Evolutionary conservation across 2,797 vertebrate species (phyloP), one percentile per base, ranked within the genome.

Genomic region (Crypturellus tataupa): DNA sequence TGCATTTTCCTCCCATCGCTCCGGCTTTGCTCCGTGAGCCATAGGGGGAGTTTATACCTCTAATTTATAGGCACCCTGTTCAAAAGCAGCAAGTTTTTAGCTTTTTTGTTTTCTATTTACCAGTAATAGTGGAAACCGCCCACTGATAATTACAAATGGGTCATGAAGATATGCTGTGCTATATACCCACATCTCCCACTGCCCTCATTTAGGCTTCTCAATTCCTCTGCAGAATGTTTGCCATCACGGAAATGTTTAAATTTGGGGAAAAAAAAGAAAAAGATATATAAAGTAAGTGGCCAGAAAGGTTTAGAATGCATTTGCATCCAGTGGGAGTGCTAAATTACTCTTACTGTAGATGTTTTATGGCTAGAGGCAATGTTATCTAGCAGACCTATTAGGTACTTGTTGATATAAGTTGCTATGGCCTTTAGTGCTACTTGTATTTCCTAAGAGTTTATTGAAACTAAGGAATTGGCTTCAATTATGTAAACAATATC

Each of bases 401-500:
- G 70, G 40, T 64, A 24, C 67, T 70, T 64, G 51, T 51, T 77
- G 70, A 21, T 89, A 58, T 44, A 46, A 89, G 82, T 85, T 77
- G 35, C 62, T 80, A 1, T 5, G n/a, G 19, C 78, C 47, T 82
- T 85, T 71, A 82, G 40, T 0, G 4, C 15, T 29, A n/a, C 24
- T 60, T 71, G 62, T 20, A 33, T 6, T 31, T 68, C 49, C 4
- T 2, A 37, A 39, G 93, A 82, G 58, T 80, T 95, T 84, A 85
- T 93, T 94, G 85, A 62, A 89, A 90, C 63, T 14, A 58, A 78
- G 33, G 31, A 63, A 14, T 10, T 47, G 23, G 42, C 15, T 92
- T 87, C 65, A 90, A 93, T 94, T 87, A 80, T 78, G 53, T 11
- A 85, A 23, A 55, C 70, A 72, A 49, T n/a, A 70, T 69, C 35